Evolutionary conservation across 2,113 vertebrate species (phyloP).

Genomic region (Gallinago paraguaiae): DNA sequence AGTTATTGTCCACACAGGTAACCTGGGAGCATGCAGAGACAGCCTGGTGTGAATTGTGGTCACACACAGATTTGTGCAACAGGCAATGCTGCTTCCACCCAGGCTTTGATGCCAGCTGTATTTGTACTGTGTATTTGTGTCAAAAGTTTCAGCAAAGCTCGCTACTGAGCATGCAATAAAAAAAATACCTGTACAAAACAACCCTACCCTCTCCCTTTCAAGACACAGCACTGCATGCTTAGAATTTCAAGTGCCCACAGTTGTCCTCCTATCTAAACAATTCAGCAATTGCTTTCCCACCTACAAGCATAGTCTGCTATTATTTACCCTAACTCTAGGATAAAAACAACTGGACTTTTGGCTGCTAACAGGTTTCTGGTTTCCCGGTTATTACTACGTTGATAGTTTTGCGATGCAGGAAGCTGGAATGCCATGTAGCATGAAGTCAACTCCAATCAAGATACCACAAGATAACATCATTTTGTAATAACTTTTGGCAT

Average conservation of each 20-base stretch:
- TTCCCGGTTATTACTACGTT: neutral
- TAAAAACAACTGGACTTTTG: neutral
- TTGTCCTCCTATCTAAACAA: neutral
- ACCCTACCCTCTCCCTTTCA: neutral
- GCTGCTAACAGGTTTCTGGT: neutral
- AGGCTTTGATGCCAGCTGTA: neutral
- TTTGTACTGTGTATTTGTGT: neutral
- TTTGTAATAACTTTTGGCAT: conserved; percentile 7
- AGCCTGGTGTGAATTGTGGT: neutral
- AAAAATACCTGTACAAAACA: neutral
- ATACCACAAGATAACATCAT: neutral
- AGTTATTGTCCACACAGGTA: neutral
- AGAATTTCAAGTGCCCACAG: neutral
- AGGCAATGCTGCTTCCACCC: neutral
- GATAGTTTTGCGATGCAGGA: neutral
- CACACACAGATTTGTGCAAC: neutral
- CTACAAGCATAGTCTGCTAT: neutral
- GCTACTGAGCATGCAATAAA: neutral
- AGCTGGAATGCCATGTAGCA: neutral
- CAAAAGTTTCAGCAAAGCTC: neutral
- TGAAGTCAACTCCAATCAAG: neutral
- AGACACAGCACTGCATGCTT: neutral
- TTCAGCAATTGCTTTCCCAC: neutral
- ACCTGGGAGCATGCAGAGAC: neutral
- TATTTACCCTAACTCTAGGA: neutral